Percentiles rank a stretch among this genome's conserved stretches.
Conservation (phyloP, 2,797 vertebrate species). For the Bovichtus diacanthus region DNA sequence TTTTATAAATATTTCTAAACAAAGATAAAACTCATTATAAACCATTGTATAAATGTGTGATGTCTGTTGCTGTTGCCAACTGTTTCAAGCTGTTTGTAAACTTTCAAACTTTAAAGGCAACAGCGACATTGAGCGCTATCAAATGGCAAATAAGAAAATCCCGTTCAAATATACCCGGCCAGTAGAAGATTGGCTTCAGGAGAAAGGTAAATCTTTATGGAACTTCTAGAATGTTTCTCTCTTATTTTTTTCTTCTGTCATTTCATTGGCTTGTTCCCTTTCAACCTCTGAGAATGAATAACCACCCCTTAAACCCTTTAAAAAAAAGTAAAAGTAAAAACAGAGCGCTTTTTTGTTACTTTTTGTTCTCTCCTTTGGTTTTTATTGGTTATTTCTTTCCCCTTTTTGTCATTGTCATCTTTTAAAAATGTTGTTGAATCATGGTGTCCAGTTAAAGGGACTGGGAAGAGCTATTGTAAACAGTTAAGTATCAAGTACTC, state of each 20-base stretch:
- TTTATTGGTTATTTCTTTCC: conserved; percentile 36
- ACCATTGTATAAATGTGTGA: conserved; percentile 85
- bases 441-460: conserved; percentile 97
- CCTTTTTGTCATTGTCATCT: conserved; percentile 85
- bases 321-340: conserved; percentile 69
- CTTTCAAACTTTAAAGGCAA: conserved; percentile 99
- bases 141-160: conserved; percentile 99
- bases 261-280: conserved; percentile 82
- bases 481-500: conserved; percentile 30
- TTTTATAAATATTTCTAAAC: conserved; percentile 84
- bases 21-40: conserved; percentile 83
- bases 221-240: conserved; percentile 87
- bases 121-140: conserved; percentile 99
- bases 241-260: conserved; percentile 83
- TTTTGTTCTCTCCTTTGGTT: conserved; percentile 27
- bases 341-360: conserved; percentile 32
- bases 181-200: conserved; percentile 98
- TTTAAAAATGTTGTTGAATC: conserved; percentile 89
- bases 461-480: conserved; percentile 66
- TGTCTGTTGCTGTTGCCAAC: conserved; percentile 91
- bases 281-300: conserved; percentile 79
- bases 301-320: conserved; percentile 77
- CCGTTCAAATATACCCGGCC: conserved; percentile 99
- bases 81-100: conserved; percentile 96
- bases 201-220: conserved; percentile 97